Evolutionary conservation across 1,140 invertebrate genomes (phyloP).

Genomic region (Euura saliciscinereae): DNA sequence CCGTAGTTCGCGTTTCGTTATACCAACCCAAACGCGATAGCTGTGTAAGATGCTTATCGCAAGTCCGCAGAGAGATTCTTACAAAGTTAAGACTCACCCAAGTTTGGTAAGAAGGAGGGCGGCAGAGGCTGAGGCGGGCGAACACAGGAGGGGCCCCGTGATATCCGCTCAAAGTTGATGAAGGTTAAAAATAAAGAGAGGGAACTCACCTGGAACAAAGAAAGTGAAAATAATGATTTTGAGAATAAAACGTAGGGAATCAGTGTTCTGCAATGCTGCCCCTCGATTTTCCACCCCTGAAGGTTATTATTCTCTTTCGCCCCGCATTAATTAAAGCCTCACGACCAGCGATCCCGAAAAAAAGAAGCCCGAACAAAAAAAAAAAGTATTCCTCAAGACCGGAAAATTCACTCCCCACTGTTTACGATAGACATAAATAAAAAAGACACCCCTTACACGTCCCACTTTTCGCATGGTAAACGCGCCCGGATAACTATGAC

Average conservation of each 20-base stretch:
- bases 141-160: neutral
- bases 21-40: neutral
- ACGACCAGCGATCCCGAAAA: neutral
- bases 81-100: neutral
- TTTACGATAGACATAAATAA: no score
- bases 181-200: neutral
- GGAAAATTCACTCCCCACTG: no score
- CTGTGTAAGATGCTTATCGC: constrained; percentile 1
- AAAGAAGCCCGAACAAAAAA: neutral
- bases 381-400: no score
- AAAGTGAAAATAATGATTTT: constrained; percentile 1
- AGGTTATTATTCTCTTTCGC: neutral
- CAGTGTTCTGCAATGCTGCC: neutral
- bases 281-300: neutral
- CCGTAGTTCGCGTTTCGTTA: neutral
- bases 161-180: neutral
- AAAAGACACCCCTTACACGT: no score
- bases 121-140: neutral
- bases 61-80: neutral
- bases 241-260: neutral
- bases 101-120: neutral
- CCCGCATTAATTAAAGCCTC: neutral
- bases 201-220: constrained; percentile 1
- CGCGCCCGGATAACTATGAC: no score
- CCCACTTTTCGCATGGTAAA: no score